phyloP scores from a whole-genome alignment of 2,113 vertebrate species.

The Smithornis capensis region DNA sequence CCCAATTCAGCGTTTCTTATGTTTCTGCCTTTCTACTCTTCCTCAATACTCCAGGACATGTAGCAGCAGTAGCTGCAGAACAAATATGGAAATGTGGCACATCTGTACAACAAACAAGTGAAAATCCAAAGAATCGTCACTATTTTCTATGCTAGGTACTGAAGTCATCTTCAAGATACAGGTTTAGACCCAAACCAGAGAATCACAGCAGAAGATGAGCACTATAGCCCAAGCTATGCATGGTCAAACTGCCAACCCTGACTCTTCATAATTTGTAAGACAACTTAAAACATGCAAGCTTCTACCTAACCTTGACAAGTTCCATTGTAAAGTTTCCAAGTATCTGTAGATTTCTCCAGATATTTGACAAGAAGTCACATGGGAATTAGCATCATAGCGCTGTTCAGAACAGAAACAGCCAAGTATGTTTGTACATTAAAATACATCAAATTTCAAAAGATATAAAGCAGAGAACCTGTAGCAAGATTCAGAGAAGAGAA shows the following conservation, averaged over 20 bases:
- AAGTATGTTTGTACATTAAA: background rate
- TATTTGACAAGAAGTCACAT: background rate
- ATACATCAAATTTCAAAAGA: background rate
- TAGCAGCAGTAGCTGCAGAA: background rate
- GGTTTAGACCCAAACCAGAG: background rate
- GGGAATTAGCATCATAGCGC: background rate
- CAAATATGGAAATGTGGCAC: accelerated
- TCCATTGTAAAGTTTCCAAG: background rate
- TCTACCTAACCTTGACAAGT: background rate
- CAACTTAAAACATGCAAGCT: background rate
- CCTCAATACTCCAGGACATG: background rate
- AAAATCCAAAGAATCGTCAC: background rate
- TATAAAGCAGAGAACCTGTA: background rate
- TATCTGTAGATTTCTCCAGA: background rate
- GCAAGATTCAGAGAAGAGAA: background rate
- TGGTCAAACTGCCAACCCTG: background rate
- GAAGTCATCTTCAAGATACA: background rate
- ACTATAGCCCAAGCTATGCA: background rate
- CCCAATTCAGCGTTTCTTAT: background rate
- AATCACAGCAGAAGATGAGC: background rate
- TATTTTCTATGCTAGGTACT: background rate
- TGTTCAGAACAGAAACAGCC: background rate
- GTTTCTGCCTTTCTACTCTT: background rate
- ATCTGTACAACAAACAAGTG: background rate
- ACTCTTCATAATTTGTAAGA: background rate